A percentile compares a stretch with the other conserved stretches of the same genome.
These are phyloP conservation scores for Ascaphus truei DNA, from an alignment of 2,113 vertebrate genomes.

Conservation along the genomic window DNA sequence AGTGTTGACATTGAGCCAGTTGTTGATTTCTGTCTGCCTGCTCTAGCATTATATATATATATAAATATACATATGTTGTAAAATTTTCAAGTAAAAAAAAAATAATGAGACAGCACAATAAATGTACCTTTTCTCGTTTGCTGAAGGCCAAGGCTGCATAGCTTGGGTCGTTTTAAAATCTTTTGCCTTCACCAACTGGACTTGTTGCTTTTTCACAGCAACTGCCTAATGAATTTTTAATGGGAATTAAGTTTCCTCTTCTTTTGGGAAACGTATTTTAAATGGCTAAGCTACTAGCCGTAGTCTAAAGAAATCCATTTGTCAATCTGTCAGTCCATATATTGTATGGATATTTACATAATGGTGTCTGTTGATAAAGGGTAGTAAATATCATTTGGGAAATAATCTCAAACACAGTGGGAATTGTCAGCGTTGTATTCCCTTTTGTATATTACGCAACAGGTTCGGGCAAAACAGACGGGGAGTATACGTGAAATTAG, in stretches of 20 bases:
- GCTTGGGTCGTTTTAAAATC: slow-evolving; percentile 63
- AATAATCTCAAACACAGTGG: slow-evolving; percentile 40
- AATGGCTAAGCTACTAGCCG: slow-evolving; percentile 77
- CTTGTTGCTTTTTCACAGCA: slow-evolving; percentile 69
- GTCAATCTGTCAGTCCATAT: slow-evolving; percentile 62
- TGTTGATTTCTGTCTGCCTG: slow-evolving; percentile 74
- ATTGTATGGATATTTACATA: slow-evolving; percentile 58
- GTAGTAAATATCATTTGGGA: slow-evolving; percentile 50
- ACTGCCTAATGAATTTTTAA: slow-evolving; percentile 70
- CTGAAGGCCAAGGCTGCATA: slow-evolving; percentile 66
- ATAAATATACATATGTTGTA: slow-evolving; percentile 55
- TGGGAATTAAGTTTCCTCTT: slow-evolving; percentile 62
- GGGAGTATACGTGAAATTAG: not conserved
- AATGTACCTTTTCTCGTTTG: slow-evolving; percentile 71
- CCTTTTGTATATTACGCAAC: slow-evolving; percentile 38
- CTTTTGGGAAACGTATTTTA: slow-evolving; percentile 72
- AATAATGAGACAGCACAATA: slow-evolving; percentile 76
- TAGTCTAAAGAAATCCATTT: slow-evolving; percentile 67
- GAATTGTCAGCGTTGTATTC: slow-evolving; percentile 16
- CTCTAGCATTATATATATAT: slow-evolving; percentile 66
- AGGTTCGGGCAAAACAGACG: slow-evolving; percentile 40
- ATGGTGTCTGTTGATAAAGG: slow-evolving; percentile 53
- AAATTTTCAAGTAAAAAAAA: slow-evolving; percentile 64
- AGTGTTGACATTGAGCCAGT: slow-evolving; percentile 56
- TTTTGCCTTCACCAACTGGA: slow-evolving; percentile 72